Base-by-base conservation (phyloP, 2,113 vertebrate species). In the Prionailurus bengalensis region DNA sequence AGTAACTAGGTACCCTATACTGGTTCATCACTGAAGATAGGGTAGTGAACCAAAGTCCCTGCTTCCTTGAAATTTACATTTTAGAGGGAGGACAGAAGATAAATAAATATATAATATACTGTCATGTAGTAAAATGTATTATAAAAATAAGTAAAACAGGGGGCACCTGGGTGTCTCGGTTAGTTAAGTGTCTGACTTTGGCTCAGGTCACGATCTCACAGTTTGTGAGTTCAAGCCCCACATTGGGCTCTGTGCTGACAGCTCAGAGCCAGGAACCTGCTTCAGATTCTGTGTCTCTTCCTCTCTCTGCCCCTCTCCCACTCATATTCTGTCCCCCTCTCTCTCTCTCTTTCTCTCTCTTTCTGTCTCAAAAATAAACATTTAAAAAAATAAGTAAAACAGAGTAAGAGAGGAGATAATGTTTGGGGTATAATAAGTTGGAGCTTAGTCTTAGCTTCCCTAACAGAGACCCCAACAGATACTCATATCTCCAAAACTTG, bases 391-490 rank as follows among this genome's bases (percentile, higher is more conserved):
- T 61, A 61, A 61, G 58, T 23, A 81, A 53, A 92, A 58, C 27
- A 92, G 61, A 88, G 39, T 84, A 55, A 82, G n/a, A 74, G 70
- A 89, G 36, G 42, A 53, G 61, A 27, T 82, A 96, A 51, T 82
- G 13, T 39, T 79, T 63, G 7, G 2, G 8, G 9, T 76, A 76
- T 83, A 94, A 15, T 76, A 68, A 68, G 31, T 92, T 94, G 85
- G 29, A 36, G 27, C 51, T 78, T 83, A 80, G 36, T 27, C 31
- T 94, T 81, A 63, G 11, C 29, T 39, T 93, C 51, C 89, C 3
- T 96, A 91, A 89, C n/a, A 61, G 71, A 88, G 17, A 82, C 27
- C 73, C 61, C 55, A 89, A 76, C 71, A 97, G 63, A 92, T 33
- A 82, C 65, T 76, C 23, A 82, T 79, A 23, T 74, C 55, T 88